A percentile compares a stretch with the other conserved stretches of the same genome.
phyloP scores from a whole-genome alignment of 2,113 vertebrate genomes.

The Thamnophis sirtalis region DNA sequence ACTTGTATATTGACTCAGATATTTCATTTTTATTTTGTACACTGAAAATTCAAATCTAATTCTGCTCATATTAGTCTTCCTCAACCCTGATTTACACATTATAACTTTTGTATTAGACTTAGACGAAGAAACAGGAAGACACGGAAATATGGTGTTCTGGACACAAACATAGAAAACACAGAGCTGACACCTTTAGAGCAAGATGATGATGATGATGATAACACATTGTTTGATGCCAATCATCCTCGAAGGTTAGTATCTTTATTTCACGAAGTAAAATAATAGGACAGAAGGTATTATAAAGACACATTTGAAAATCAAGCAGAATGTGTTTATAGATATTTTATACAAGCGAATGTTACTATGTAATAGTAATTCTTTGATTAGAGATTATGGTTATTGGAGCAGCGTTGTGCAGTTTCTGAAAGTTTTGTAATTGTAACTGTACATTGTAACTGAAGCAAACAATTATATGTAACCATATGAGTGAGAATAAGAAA shows the following conservation, averaged over 20 bases:
- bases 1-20: background rate
- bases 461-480: background rate
- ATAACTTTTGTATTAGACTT: conserved; percentile 59
- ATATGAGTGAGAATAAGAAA: background rate
- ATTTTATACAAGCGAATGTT: background rate
- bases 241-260: conserved; percentile 71
- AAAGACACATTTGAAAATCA: background rate
- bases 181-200: conserved; percentile 77
- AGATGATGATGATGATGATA: conserved; percentile 76
- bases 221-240: conserved; percentile 74
- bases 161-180: conserved; percentile 78
- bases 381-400: background rate
- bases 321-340: background rate
- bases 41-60: background rate
- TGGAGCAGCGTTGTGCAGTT: background rate
- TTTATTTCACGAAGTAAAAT: background rate
- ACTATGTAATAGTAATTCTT: too few species aligned
- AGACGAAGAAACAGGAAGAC: conserved; percentile 75
- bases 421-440: background rate
- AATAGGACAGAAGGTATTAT: conserved; percentile 26
- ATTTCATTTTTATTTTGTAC: background rate
- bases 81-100: background rate
- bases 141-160: conserved; percentile 74
- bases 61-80: background rate
- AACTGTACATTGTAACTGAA: background rate